A percentile compares a stretch with the other conserved stretches of the same genome.
These are phyloP conservation scores for Ceuthmochares aereus DNA, from an alignment of 2,113 vertebrate genomes.

Conservation along the genomic window DNA sequence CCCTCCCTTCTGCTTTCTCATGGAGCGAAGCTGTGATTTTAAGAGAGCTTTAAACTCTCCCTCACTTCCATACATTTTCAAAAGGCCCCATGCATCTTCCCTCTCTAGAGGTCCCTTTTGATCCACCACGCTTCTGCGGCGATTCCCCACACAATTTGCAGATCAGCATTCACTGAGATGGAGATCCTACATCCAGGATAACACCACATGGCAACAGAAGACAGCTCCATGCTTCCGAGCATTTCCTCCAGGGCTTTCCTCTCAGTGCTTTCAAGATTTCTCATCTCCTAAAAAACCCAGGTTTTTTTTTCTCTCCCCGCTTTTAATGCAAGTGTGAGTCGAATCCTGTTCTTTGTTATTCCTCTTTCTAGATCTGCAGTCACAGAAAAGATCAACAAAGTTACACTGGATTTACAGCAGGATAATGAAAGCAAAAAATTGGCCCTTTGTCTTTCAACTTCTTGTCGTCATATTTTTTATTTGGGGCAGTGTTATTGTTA, in stretches of 20 bases:
- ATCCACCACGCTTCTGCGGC: rapidly evolving
- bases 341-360: constrained; percentile 19
- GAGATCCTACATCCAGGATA: not conserved
- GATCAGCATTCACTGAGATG: rapidly evolving
- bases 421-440: not conserved
- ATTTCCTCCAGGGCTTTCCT: not conserved
- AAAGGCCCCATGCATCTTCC: rapidly evolving
- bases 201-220: not conserved
- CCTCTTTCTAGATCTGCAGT: not conserved
- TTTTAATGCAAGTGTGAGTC: not conserved
- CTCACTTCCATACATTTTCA: not conserved
- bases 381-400: not conserved
- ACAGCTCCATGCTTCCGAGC: not conserved
- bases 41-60: not conserved
- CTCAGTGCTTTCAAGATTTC: constrained; percentile 11
- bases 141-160: rapidly evolving
- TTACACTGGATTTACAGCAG: not conserved
- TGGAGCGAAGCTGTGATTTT: rapidly evolving
- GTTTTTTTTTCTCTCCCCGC: not conserved
- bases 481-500: constrained; percentile 52
- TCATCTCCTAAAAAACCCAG: not conserved
- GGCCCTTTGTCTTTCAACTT: constrained; percentile 27
- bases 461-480: constrained; percentile 42
- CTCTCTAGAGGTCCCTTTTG: not conserved
- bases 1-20: not conserved